Percentiles rank a stretch among this genome's conserved stretches.
phyloP scores from a whole-genome alignment of 2,113 vertebrate species.

The Actenoides lindsayi region DNA sequence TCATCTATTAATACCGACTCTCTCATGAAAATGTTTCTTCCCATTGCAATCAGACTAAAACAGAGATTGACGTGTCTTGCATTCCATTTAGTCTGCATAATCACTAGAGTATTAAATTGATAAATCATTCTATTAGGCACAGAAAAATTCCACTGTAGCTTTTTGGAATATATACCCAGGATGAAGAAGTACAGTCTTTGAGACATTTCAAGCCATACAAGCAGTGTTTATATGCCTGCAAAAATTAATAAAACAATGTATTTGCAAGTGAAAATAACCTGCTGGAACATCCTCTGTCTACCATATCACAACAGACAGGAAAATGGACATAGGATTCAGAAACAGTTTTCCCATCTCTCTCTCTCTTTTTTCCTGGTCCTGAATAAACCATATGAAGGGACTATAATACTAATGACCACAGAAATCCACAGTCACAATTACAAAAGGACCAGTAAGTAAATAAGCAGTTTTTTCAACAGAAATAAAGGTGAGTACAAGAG shows the following conservation, averaged over 20 bases:
- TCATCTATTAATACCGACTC: constrained; percentile 60
- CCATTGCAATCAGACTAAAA: constrained; percentile 60
- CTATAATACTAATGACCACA: neutral
- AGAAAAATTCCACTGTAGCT: neutral
- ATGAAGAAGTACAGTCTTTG: neutral
- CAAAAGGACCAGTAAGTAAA: neutral
- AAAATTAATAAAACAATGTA: neutral
- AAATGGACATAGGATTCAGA: neutral
- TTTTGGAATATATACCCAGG: neutral
- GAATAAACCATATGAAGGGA: neutral
- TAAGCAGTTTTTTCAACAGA: neutral
- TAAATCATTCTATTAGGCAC: neutral
- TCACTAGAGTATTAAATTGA: constrained; percentile 17
- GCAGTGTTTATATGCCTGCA: neutral
- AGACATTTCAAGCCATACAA: neutral
- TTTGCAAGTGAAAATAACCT: neutral
- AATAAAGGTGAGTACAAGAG: neutral
- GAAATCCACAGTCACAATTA: neutral
- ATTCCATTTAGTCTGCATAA: constrained; percentile 32
- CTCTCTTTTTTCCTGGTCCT: neutral
- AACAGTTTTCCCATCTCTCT: neutral
- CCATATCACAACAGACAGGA: neutral
- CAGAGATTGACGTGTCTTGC: constrained; percentile 48
- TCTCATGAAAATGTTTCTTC: constrained; percentile 42
- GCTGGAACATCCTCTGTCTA: neutral